Evolutionary conservation across 2,888 invertebrate species (phyloP), one percentile per base, ranked within the genome.

Genomic region (Phasia obesa): DNA sequence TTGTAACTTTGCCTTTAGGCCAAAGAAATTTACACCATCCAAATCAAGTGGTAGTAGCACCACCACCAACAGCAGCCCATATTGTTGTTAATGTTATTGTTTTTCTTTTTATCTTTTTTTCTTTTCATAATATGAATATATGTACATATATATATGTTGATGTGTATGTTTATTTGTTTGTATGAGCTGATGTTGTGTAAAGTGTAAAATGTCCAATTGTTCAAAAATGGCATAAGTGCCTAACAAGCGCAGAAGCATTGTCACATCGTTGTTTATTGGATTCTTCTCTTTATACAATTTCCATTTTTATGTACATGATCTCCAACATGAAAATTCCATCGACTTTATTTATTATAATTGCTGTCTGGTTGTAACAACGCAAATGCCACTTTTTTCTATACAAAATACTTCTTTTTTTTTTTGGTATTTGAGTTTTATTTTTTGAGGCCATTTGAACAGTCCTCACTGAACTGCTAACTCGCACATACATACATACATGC

Each of bases 211-310:
- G 84, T 84, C 82, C 87, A 86, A 86, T 87, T 86, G 86, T 86
- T 87, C 87, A 86, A 86, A 87, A 87, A 87, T 87, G 87, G 87
- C 86, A 87, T 88, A 88, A 88, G 87, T 88, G 87, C 85, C 87
- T 87, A 87, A 87, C 88, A 86, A 88, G 86, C 86, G 85, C 83
- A 81, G 82, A 85, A 80, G 82, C 84, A 86, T 85, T 86, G 85
- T 80, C 77, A 84, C 79, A 84, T 80, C 67, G 77, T 77, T 85
- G 79, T 82, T 80, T 83, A 83, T 83, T 83, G 83, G 79, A 79
- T 83, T 79, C 83, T 71, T 79, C 79, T 79, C 79, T n/a, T n/a
- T 55, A 83, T 76, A 79, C 83, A 83, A 83, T 83, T 83, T 83
- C 83, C 83, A 83, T 83, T 83, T 83, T 83, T 79, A 83, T 79